These are phyloP conservation scores for Venustaconcha ellipsiformis DNA, from an alignment of 1,140 invertebrate genomes.

Conservation along the genomic window DNA sequence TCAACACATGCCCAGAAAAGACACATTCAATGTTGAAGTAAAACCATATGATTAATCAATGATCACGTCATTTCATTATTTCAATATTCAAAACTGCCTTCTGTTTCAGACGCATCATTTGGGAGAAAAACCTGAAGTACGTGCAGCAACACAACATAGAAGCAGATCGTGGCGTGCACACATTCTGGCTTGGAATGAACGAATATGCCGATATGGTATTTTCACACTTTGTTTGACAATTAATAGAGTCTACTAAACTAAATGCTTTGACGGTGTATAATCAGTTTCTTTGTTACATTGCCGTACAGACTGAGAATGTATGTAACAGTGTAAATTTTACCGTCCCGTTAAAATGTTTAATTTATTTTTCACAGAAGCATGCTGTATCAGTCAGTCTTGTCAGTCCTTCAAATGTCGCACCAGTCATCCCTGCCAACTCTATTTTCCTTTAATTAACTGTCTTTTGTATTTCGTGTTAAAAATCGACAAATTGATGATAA, in stretches of 20 bases:
- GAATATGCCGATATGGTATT: slow-evolving; percentile 64
- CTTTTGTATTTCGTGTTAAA: background rate
- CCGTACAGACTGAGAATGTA: too few species aligned
- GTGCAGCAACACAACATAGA: slow-evolving; percentile 85
- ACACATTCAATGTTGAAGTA: background rate
- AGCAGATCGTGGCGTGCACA: slow-evolving; percentile 72
- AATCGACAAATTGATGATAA: background rate
- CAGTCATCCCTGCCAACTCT: too few species aligned
- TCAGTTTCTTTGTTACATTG: too few species aligned
- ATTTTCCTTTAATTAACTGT: too few species aligned
- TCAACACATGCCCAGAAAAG: background rate
- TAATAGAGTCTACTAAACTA: too few species aligned
- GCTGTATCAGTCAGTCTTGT: too few species aligned
- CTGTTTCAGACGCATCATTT: slow-evolving; percentile 42
- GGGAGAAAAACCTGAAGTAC: slow-evolving; percentile 48
- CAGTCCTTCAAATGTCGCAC: too few species aligned
- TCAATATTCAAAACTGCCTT: background rate
- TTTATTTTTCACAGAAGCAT: too few species aligned
- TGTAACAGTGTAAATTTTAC: too few species aligned
- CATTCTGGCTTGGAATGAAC: slow-evolving; percentile 65
- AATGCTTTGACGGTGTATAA: too few species aligned
- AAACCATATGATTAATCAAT: background rate
- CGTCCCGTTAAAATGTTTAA: too few species aligned
- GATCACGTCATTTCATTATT: background rate
- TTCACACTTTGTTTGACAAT: background rate